Conservation (phyloP, 2,797 vertebrate genomes). For the Percopsis omiscomaycus region DNA sequence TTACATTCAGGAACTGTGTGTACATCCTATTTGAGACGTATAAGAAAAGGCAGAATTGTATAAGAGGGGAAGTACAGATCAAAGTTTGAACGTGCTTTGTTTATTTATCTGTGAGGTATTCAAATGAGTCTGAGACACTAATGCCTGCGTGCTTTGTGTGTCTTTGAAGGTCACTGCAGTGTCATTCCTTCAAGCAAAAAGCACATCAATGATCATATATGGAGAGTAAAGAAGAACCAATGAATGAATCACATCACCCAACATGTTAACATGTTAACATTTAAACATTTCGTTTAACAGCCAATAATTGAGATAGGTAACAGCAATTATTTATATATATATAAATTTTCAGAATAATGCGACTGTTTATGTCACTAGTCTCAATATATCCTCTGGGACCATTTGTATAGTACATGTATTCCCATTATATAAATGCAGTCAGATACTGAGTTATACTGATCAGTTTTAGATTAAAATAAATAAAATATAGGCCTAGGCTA, state of each 20-base stretch:
- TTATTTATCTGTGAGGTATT: constrained; percentile 68
- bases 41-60: constrained; percentile 66
- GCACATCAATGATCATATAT: too few relatives aligned
- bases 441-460: constrained; percentile 33
- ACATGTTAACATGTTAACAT: too few relatives aligned
- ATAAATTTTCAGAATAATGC: too few relatives aligned
- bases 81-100: constrained; percentile 70
- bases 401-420: too few relatives aligned
- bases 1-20: constrained; percentile 76
- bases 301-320: too few relatives aligned
- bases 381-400: too few relatives aligned
- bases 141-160: constrained; percentile 41
- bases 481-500: constrained; percentile 20
- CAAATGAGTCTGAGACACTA: constrained; percentile 63
- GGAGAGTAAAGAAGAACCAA: too few relatives aligned
- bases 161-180: constrained; percentile 37
- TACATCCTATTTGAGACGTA: constrained; percentile 69
- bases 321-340: too few relatives aligned
- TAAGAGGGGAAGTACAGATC: constrained; percentile 70
- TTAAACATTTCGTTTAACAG: too few relatives aligned
- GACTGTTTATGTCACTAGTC: too few relatives aligned
- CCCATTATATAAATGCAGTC: constrained; percentile 30
- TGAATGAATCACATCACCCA: too few relatives aligned
- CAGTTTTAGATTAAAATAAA: background rate
- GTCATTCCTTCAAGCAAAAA: background rate